These are phyloP conservation scores for Rhagophthalmus giganteus DNA, from an alignment of 2,888 invertebrate species.

Conservation along the genomic window DNA sequence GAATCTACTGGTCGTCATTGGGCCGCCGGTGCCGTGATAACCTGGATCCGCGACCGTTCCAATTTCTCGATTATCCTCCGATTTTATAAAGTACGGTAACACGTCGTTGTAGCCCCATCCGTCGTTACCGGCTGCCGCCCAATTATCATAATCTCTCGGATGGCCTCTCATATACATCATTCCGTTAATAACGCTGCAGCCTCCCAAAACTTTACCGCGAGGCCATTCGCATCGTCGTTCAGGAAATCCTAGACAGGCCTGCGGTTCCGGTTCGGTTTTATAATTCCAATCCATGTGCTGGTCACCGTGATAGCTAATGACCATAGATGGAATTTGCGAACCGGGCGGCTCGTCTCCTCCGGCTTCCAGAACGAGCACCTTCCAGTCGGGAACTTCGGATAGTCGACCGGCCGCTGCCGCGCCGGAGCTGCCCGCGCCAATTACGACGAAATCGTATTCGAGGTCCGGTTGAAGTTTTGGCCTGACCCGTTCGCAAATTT, in stretches of 20 bases:
- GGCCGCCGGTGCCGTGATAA: constrained; percentile 66
- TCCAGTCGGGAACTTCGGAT: constrained; percentile 69
- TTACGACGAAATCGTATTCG: constrained; percentile 68
- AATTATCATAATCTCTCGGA: constrained; percentile 73
- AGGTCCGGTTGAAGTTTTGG: constrained; percentile 56
- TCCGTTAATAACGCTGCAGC: constrained; percentile 73
- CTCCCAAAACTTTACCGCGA: constrained; percentile 71
- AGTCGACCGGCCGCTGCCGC: constrained; percentile 66
- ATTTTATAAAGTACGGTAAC: constrained; percentile 70
- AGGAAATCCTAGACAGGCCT: constrained; percentile 61
- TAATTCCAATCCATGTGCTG: constrained; percentile 71
- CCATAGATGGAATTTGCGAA: constrained; percentile 67
- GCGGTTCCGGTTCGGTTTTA: constrained; percentile 65
- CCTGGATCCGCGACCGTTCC: constrained; percentile 61
- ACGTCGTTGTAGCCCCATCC: constrained; percentile 83
- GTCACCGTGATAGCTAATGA: constrained; percentile 65
- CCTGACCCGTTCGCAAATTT: constrained; percentile 63
- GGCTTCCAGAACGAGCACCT: constrained; percentile 71
- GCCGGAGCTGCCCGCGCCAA: constrained; percentile 70
- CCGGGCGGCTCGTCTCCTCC: constrained; percentile 71
- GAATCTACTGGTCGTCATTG: constrained; percentile 66
- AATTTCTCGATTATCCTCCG: constrained; percentile 69
- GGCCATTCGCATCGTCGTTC: constrained; percentile 67
- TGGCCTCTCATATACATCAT: constrained; percentile 85
- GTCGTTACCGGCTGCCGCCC: constrained; percentile 71